A percentile compares a stretch with the other conserved stretches of the same genome.
Evolutionary conservation across 2,888 invertebrate species (phyloP).

Genomic region (Netelia inedita): DNA sequence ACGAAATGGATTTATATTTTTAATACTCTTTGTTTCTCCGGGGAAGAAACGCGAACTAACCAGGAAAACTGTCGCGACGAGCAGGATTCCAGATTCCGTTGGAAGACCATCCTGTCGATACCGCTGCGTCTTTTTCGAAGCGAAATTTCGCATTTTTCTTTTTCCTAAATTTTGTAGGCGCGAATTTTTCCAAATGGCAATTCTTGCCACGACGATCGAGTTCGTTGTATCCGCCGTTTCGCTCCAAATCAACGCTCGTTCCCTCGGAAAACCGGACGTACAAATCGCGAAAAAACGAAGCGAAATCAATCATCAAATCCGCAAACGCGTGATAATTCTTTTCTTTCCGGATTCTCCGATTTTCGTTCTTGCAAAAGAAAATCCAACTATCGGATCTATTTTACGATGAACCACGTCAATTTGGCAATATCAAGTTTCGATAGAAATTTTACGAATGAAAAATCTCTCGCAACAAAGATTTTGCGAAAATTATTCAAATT

Average conservation of each 20-base stretch:
- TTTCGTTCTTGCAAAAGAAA: slow-evolving; percentile 64
- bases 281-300: slow-evolving; percentile 65
- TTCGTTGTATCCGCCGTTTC: slow-evolving; percentile 68
- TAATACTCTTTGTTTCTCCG: not conserved
- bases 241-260: slow-evolving; percentile 37
- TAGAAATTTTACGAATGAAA: not conserved
- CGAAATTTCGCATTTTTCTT: slow-evolving; percentile 2
- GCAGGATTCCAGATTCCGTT: slow-evolving; percentile 80
- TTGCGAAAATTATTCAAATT: not conserved
- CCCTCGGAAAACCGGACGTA: slow-evolving; percentile 55
- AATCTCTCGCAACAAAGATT: not conserved
- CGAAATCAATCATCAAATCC: slow-evolving; percentile 58
- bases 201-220: slow-evolving; percentile 68
- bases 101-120: slow-evolving; percentile 68
- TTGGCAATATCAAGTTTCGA: no score
- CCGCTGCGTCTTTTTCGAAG: not conserved
- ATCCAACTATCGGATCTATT: no score
- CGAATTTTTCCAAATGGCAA: slow-evolving; percentile 60
- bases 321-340: slow-evolving; percentile 51
- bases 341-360: slow-evolving; percentile 30
- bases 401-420: no score
- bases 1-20: no score
- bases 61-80: slow-evolving; percentile 73
- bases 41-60: slow-evolving; percentile 67
- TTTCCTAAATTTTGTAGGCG: slow-evolving; percentile 58